Base-by-base conservation (phyloP, 2,113 vertebrate genomes). In the Spea multiplicata region DNA sequence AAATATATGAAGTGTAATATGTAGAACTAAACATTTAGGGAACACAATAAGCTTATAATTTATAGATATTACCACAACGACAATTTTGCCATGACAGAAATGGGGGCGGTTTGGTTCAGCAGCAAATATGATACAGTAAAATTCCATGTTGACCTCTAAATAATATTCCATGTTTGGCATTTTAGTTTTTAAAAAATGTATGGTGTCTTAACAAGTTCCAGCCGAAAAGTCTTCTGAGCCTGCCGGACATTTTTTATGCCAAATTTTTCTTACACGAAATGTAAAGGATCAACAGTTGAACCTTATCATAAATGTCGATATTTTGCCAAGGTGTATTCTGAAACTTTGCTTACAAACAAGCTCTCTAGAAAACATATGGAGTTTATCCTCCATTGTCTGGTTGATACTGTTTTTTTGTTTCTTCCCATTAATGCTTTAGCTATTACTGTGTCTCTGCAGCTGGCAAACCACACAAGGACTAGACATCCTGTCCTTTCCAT, bases 261-360 rank as follows among this genome's bases (percentile, higher is more conserved):
- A 64, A 57, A 78, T 71, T 78, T 78, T 47, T 71, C 71, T 71
- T 64, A 67, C n/a, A 57, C 4, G 16, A 78, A 78, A 70, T 8
- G 49, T 69, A 78, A 71, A 78, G 65, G 57, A 78, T 68, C 68
- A 65, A 71, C 67, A 52, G 76, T 57, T 78, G 57, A 45, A 68
- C 52, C 9, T 71, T 52, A 72, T 65, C 66, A 71, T 17, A 46
- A 78, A 71, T 69, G n/a, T 7, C 0, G 17, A 44, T 52, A 52
- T 52, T 53, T 52, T 52, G 30, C 57, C 46, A 30, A 72, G 59
- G 47, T 66, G 17, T 55, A 53, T 47, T 53, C 17, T 65, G 14
- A 78, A 53, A 47, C 45, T 71, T 49, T 44, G 55, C 75, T 77
- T 61, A 52, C 59, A 66, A 77, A 71, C 66, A 67, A 76, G 65